These are phyloP conservation scores for Hydrolagus colliei DNA, from an alignment of 2,797 vertebrate genomes.

Conservation along the genomic window DNA sequence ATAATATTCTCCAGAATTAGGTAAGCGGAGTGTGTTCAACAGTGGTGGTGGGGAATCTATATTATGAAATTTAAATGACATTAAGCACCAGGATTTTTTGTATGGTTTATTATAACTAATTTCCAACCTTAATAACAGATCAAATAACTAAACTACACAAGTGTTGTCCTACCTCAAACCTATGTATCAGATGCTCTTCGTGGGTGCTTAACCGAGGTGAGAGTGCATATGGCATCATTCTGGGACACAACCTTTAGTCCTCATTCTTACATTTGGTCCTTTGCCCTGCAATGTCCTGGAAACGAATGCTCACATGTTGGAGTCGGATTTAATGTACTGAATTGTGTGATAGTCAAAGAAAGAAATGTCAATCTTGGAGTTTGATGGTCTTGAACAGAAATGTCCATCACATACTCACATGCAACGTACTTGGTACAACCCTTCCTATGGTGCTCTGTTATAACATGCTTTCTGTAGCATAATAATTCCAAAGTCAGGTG, in stretches of 20 bases:
- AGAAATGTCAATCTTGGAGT: background rate
- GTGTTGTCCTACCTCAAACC: slow-evolving; percentile 64
- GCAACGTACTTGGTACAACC: background rate
- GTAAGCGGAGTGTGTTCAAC: too few relatives aligned
- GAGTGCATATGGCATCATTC: slow-evolving; percentile 37
- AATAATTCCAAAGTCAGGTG: background rate
- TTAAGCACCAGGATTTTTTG: too few relatives aligned
- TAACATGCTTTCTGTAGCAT: background rate
- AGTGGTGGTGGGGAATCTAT: too few relatives aligned
- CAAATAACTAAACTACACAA: slow-evolving; percentile 55
- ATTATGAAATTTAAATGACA: too few relatives aligned
- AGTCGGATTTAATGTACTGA: background rate
- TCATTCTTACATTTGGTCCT: background rate
- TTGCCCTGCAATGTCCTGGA: background rate
- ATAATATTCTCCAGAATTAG: too few relatives aligned
- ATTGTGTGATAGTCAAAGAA: background rate
- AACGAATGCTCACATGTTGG: background rate
- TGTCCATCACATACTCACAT: background rate
- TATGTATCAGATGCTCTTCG: slow-evolving; percentile 63
- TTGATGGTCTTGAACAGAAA: too few relatives aligned
- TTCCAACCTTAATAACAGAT: background rate
- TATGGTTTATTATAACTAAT: too few relatives aligned
- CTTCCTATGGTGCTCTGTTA: background rate
- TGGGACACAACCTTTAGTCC: slow-evolving; percentile 25
- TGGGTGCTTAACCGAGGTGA: slow-evolving; percentile 71